Base-by-base conservation (phyloP, 2,797 vertebrate genomes). In the Vultur gryphus region DNA sequence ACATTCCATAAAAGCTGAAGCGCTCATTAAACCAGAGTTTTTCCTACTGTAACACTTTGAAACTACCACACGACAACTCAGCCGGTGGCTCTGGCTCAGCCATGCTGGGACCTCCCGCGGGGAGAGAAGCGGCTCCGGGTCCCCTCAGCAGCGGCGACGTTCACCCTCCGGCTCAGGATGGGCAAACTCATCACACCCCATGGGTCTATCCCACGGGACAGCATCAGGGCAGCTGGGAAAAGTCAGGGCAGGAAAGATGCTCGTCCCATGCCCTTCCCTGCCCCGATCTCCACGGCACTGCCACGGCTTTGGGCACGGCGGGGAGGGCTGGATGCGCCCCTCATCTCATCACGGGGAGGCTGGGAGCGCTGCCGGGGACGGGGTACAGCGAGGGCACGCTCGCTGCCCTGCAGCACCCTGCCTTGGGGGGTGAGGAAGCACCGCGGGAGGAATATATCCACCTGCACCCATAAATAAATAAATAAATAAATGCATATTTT, bases 101-200 rank as follows among this genome's bases (percentile, higher is more conserved):
- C 2, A 1, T 0, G 2, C 29, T 0, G 0, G 44, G 79, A 88
- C 87, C 85, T 89, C 82, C 71, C 8, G 2, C 0, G 2, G 33
- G 48, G 33, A 66, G 1, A 37, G 44, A 49, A 35, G 44, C 6
- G 0, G 35, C 55, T 55, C 52, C 7, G 2, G 41, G 59, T 65
- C n/a, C 48, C 61, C 41, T 62, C 37, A 5, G 69, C 4, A 2
- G 19, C 2, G 20, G 35, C 37, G 11, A 5, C 8, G 5, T 52
- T 51, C 37, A 31, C 33, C 29, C 43, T 51, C 29, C 2, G 1
- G 24, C 87, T 87, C 44, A 52, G 29, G 16, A 76, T 1, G 1
- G 37, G 71, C 49, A 51, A 37, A 26, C 71, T 62, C 64, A 39
- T 70, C 79, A 16, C 71, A 76, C 10, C 41, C 61, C 78, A 31